These are phyloP conservation scores for Halcyon leucocephala DNA, from an alignment of 2,797 vertebrate genomes.

Conservation along the genomic window DNA sequence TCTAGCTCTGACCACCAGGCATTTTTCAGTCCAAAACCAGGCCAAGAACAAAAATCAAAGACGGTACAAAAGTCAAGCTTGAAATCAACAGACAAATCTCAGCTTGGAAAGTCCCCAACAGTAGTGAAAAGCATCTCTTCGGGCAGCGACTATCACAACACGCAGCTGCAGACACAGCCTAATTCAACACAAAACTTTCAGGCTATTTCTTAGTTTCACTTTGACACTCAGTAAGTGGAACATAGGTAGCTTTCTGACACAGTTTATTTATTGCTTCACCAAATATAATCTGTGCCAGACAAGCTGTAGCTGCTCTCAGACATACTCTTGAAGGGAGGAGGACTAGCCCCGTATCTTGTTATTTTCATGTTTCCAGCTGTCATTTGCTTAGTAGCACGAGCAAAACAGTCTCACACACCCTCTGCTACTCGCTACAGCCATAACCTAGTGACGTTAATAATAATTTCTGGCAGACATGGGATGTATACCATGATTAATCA, in stretches of 20 bases:
- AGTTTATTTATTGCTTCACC: background rate
- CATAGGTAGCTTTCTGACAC: fast-evolving
- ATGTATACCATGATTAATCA: background rate
- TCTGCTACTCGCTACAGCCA: background rate
- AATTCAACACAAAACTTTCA: fast-evolving
- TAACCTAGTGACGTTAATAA: background rate
- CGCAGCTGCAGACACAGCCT: background rate
- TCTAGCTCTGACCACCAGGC: background rate
- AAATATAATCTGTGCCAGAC: background rate
- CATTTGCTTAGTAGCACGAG: fast-evolving
- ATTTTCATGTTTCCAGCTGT: background rate
- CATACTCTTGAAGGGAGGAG: background rate
- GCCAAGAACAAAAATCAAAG: background rate
- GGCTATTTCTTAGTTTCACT: fast-evolving
- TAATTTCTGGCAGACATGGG: background rate
- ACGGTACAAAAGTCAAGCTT: background rate
- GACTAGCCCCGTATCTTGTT: background rate
- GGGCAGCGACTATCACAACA: fast-evolving
- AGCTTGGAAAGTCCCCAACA: background rate
- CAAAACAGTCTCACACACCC: background rate
- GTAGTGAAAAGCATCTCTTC: background rate
- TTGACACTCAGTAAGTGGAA: fast-evolving
- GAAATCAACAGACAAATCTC: background rate
- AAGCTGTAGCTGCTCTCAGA: background rate
- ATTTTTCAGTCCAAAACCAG: background rate